Percentiles rank a stretch among this genome's conserved stretches.
phyloP scores from a whole-genome alignment of 2,113 vertebrate species.

The Shinisaurus crocodilurus region DNA sequence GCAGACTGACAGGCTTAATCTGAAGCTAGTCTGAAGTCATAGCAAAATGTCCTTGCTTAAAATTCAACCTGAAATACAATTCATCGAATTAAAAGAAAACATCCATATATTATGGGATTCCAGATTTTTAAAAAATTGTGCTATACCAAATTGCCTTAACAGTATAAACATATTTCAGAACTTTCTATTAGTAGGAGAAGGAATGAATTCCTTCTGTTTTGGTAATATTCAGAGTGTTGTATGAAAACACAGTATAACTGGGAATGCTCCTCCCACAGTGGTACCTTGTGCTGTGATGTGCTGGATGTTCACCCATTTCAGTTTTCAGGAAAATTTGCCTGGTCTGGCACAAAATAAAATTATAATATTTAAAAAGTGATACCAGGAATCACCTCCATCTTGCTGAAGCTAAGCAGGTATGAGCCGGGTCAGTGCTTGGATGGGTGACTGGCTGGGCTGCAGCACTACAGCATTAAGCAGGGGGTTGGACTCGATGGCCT shows the following conservation, averaged over 20 bases:
- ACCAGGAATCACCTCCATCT: not conserved
- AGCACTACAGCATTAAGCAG: no score
- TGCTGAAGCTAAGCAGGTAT: no score
- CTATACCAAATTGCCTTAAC: not conserved
- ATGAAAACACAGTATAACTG: not conserved
- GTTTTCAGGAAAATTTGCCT: not conserved
- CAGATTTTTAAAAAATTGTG: not conserved
- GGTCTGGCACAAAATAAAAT: not conserved
- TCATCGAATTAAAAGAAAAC: not conserved
- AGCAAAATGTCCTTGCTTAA: not conserved
- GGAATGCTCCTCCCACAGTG: not conserved
- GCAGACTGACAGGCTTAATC: not conserved
- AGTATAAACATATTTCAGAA: not conserved
- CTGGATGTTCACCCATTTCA: not conserved
- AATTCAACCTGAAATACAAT: not conserved
- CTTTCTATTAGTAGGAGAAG: not conserved
- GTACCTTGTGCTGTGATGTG: not conserved
- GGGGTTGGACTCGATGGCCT: no score
- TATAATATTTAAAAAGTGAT: not conserved
- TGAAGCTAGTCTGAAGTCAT: not conserved
- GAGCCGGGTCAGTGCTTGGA: no score
- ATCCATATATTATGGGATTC: not conserved
- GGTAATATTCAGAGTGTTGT: not conserved
- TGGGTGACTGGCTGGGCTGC: no score
- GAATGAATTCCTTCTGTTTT: not conserved